These are phyloP conservation scores for Sciurus vulgaris DNA, from an alignment of 2,797 vertebrate species.

Conservation along the genomic window DNA sequence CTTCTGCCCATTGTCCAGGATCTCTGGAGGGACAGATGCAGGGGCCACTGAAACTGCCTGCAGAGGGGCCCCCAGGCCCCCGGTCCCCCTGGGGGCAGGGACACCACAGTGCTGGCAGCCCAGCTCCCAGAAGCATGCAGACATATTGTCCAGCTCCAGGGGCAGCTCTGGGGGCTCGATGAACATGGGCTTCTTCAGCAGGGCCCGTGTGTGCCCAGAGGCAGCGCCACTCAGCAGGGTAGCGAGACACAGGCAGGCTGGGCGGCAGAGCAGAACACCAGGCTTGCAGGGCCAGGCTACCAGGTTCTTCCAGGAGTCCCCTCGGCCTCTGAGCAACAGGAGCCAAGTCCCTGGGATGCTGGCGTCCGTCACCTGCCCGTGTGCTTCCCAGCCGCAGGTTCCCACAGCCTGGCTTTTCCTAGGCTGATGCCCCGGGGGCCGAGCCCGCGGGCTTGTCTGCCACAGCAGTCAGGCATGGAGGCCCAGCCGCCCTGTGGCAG, in stretches of 20 bases:
- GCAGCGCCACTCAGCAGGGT: not conserved
- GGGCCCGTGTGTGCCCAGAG: fast-evolving
- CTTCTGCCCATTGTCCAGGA: too few species aligned
- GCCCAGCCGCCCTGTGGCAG: not conserved
- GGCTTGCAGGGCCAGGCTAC: too few species aligned
- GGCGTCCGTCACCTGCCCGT: not conserved
- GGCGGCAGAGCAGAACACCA: too few species aligned
- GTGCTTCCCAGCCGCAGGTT: not conserved
- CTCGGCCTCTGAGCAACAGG: not conserved
- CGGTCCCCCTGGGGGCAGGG: not conserved
- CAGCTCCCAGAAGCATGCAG: too few species aligned
- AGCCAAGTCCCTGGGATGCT: fast-evolving
- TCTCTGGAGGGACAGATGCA: not conserved
- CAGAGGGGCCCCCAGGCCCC: not conserved
- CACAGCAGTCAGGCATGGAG: not conserved
- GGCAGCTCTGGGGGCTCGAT: too few species aligned
- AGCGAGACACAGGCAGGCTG: fast-evolving
- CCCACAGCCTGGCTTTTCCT: not conserved
- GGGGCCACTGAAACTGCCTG: not conserved
- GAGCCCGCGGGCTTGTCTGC: not conserved
- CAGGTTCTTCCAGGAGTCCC: not conserved
- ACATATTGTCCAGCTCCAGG: not conserved
- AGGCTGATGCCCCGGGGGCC: not conserved
- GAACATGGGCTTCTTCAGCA: not conserved
- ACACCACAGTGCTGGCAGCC: not conserved